phyloP scores from a whole-genome alignment of 2,797 vertebrate species.

The Siniperca undulata region DNA sequence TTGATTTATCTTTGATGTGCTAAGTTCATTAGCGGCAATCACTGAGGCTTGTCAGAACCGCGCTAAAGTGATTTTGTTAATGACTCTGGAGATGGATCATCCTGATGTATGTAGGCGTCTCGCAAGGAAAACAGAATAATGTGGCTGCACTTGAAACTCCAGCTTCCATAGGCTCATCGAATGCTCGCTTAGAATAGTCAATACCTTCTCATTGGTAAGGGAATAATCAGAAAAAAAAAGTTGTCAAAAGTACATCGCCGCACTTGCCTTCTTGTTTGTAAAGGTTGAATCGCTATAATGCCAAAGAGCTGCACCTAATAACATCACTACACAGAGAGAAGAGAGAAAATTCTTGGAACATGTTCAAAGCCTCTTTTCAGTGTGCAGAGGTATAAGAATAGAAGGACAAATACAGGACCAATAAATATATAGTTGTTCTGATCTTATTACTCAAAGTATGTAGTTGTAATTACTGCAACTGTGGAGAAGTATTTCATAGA shows the following conservation, averaged over 20 bases:
- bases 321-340: neutral
- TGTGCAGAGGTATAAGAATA: neutral
- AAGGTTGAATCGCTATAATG: conserved; percentile 41
- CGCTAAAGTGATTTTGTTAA: conserved; percentile 84
- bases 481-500: neutral
- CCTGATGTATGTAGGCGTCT: conserved; percentile 82
- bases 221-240: conserved; percentile 44
- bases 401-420: neutral
- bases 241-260: conserved; percentile 42
- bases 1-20: conserved; percentile 85
- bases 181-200: conserved; percentile 58
- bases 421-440: neutral
- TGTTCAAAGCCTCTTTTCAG: conserved; percentile 27
- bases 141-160: conserved; percentile 67
- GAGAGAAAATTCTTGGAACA: neutral
- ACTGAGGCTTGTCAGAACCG: conserved; percentile 84
- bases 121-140: conserved; percentile 78
- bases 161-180: conserved; percentile 64
- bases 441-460: neutral
- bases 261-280: conserved; percentile 7
- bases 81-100: conserved; percentile 85
- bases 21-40: conserved; percentile 85
- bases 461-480: neutral
- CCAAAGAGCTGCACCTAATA: conserved; percentile 28
- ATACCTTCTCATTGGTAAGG: conserved; percentile 73